phyloP scores from a whole-genome alignment of 1,140 invertebrate genomes.

The Calycopis cecrops region DNA sequence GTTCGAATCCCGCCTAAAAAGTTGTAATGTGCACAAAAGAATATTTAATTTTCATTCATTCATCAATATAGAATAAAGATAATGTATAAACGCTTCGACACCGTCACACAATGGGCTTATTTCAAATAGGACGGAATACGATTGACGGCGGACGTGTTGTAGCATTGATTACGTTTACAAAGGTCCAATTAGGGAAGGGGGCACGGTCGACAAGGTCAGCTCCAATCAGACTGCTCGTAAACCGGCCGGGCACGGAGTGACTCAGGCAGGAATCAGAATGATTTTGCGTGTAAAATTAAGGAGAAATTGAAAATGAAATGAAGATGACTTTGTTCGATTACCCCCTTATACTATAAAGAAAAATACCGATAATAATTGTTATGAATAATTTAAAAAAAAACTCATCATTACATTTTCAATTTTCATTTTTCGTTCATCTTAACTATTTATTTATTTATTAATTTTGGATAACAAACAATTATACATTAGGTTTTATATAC shows the following conservation, averaged over 20 bases:
- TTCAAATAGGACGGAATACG: conserved; percentile 34
- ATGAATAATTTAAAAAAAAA: not conserved
- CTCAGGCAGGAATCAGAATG: conserved; percentile 32
- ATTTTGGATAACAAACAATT: too few relatives aligned
- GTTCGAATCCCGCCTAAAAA: too few relatives aligned
- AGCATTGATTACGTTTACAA: conserved; percentile 53
- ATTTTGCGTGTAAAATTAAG: too few relatives aligned
- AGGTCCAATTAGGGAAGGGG: conserved; percentile 50
- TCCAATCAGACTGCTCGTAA: conserved; percentile 1
- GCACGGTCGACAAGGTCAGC: conserved; percentile 55
- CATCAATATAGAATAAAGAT: too few relatives aligned
- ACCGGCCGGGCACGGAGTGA: conserved; percentile 28
- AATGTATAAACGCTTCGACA: not conserved
- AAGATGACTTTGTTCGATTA: too few relatives aligned
- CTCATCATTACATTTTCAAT: not conserved
- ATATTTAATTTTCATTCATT: too few relatives aligned
- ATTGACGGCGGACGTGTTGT: conserved; percentile 42
- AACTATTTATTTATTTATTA: too few relatives aligned
- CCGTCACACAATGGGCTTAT: conserved; percentile 21
- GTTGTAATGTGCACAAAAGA: too few relatives aligned
- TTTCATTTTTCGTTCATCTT: not conserved
- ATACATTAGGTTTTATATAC: too few relatives aligned
- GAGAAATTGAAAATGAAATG: too few relatives aligned
- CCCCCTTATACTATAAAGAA: too few relatives aligned
- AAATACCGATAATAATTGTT: conserved; percentile 5